phyloP scores from a whole-genome alignment of 2,113 vertebrate species.

The Pachypanchax playfairii region DNA sequence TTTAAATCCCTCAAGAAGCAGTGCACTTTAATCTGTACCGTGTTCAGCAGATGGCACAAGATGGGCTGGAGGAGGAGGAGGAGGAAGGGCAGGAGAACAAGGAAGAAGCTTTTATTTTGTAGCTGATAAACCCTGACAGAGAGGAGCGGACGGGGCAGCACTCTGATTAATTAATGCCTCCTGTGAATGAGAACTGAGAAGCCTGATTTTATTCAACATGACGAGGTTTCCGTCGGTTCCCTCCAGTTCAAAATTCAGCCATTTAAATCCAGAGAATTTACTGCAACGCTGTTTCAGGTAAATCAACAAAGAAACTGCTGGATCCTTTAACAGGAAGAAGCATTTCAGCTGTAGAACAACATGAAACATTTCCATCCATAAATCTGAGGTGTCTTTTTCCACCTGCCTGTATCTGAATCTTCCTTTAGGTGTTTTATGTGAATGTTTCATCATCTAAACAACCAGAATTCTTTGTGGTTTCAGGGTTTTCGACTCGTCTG shows the following conservation, averaged over 20 bases:
- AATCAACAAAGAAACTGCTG: too few relatives aligned
- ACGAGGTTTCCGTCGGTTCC: slow-evolving; percentile 30
- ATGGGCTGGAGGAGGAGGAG: background rate
- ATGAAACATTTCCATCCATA: background rate
- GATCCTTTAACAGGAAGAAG: background rate
- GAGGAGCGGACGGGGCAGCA: slow-evolving; percentile 22
- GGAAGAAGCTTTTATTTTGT: slow-evolving; percentile 34
- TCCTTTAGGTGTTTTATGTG: too few relatives aligned
- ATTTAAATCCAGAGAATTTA: slow-evolving; percentile 9
- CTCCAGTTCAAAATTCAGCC: background rate
- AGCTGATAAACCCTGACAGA: slow-evolving; percentile 47
- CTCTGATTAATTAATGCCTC: slow-evolving; percentile 60
- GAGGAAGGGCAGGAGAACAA: slow-evolving; percentile 28
- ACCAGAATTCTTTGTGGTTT: too few relatives aligned
- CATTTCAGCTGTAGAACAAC: too few relatives aligned
- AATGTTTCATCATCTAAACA: too few relatives aligned
- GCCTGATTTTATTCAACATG: slow-evolving; percentile 40
- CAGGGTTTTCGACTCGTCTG: too few relatives aligned
- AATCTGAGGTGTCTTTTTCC: background rate
- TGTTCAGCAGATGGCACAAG: slow-evolving; percentile 60
- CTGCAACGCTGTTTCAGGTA: too few relatives aligned
- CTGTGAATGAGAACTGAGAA: slow-evolving; percentile 23
- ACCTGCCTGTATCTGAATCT: too few relatives aligned
- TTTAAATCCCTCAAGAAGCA: slow-evolving; percentile 56
- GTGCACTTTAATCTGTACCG: slow-evolving; percentile 60